Percentiles rank a stretch among this genome's conserved stretches.
Conservation (phyloP, 2,888 invertebrate species). For the Charanyca ferruginea region DNA sequence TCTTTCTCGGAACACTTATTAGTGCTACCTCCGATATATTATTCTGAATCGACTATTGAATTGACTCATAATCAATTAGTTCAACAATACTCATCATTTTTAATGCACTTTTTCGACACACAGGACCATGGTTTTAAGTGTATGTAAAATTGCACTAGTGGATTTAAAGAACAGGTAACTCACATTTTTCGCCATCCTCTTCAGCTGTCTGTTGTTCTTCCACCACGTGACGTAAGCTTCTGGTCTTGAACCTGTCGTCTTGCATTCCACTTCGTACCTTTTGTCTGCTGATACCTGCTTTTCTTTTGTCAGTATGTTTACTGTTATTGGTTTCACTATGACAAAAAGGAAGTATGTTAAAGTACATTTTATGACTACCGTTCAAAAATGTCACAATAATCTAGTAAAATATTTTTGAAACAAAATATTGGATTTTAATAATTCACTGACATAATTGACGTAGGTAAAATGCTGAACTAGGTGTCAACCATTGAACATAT, state of each 20-base stretch:
- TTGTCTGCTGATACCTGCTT: conserved; percentile 96
- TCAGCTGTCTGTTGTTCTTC: conserved; percentile 96
- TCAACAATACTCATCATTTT: not conserved
- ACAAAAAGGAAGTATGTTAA: conserved; percentile 46
- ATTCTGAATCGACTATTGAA: too few species aligned
- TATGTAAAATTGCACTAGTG: too few species aligned
- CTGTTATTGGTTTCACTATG: conserved; percentile 96
- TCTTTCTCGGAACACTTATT: too few species aligned
- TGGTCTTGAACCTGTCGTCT: conserved; percentile 96
- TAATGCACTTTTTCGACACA: not conserved
- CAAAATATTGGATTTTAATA: not conserved
- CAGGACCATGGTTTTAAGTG: too few species aligned
- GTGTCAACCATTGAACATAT: conserved; percentile 26
- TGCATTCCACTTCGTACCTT: conserved; percentile 96
- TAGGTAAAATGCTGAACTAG: conserved; percentile 26
- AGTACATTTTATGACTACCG: not conserved
- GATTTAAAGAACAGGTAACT: conserved; percentile 83
- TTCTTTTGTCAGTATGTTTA: conserved; percentile 96
- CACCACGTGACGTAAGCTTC: conserved; percentile 97
- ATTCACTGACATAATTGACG: conserved; percentile 2
- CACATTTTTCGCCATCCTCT: conserved; percentile 95
- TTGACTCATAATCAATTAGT: too few species aligned
- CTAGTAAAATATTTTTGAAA: not conserved
- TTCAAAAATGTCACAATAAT: not conserved
- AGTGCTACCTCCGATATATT: too few species aligned